Base-by-base conservation (phyloP, 2,113 vertebrate genomes). In the Coregonus clupeaformis region DNA sequence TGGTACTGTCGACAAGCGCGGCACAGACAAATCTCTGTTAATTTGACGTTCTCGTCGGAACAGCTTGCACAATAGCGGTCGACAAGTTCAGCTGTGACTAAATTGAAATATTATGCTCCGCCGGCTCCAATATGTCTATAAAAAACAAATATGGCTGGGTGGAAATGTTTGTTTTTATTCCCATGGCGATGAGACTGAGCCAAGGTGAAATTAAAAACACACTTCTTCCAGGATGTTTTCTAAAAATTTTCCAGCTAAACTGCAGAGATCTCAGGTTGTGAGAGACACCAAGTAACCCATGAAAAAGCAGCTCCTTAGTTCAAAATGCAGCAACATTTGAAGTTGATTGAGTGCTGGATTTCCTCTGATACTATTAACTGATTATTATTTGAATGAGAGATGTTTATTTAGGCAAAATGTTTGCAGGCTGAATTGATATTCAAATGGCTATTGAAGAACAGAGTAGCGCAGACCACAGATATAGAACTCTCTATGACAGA, bases 51-150 rank as follows among this genome's bases (percentile, higher is more conserved):
- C 74, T 25, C 66, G 36, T 42, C 68, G 55, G 59, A 80, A 68
- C 66, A 75, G 62, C 76, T 76, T 69, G 73, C 74, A 84, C 71
- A 80, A 85, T 55, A 77, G 71, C 63, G 70, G 27, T 52, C 2
- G n/a, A 66, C 42, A 25, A 77, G 66, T 83, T 83, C 71, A 79
- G 71, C 66, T 45, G 62, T 47, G 66, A 32, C 57, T 75, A 68
- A 72, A 86, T 32, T 83, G 73, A 88, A 78, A 85, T 72, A 78
- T 78, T 78, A 71, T 59, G 42, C 66, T 77, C 68, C 47, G 30
- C 74, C 66, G 82, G 84, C 83, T 88, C 80, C 79, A 77, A 63
- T 80, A 64, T 73, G 80, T 90, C 83, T 75, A 79, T 68, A 76
- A 82, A 79, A 85, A 83, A 84, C 62, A 11, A 42, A 42, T 12